Percentiles rank a stretch among this genome's conserved stretches.
phyloP scores from a whole-genome alignment of 2,888 invertebrate species.

The Sarcophaga caerulescens region DNA sequence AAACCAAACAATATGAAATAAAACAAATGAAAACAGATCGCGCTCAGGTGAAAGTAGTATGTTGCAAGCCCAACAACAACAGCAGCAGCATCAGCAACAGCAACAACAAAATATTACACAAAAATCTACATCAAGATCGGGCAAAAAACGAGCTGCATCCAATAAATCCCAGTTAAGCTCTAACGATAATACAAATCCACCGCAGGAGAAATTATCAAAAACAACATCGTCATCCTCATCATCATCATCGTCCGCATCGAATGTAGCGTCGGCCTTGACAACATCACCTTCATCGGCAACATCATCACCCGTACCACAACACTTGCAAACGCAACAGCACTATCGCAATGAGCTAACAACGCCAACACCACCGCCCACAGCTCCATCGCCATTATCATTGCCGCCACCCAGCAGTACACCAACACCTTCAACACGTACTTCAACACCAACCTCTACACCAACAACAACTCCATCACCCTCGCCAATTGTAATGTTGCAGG shows the following conservation, averaged over 20 bases:
- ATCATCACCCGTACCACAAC: constrained; percentile 38
- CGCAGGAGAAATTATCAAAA: constrained; percentile 72
- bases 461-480: constrained; percentile 71
- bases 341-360: constrained; percentile 69
- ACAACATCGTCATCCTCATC: constrained; percentile 67
- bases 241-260: constrained; percentile 60
- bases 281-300: constrained; percentile 40
- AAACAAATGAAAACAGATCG: constrained; percentile 72
- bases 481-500: constrained; percentile 75
- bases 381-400: constrained; percentile 70
- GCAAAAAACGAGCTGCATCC: constrained; percentile 79
- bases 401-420: constrained; percentile 69
- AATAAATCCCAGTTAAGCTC: constrained; percentile 69
- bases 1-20: constrained; percentile 34
- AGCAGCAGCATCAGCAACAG: constrained; percentile 65
- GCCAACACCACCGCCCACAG: constrained; percentile 69
- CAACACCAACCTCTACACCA: constrained; percentile 65
- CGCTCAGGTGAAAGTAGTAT: constrained; percentile 76
- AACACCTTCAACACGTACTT: constrained; percentile 64
- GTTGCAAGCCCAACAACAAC: constrained; percentile 70
- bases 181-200: constrained; percentile 57
- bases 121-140: constrained; percentile 76
- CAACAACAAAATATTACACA: constrained; percentile 70
- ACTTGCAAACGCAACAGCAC: constrained; percentile 62
- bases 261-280: background rate